Conservation (phyloP, 1,140 invertebrate genomes). For the Mya arenaria region DNA sequence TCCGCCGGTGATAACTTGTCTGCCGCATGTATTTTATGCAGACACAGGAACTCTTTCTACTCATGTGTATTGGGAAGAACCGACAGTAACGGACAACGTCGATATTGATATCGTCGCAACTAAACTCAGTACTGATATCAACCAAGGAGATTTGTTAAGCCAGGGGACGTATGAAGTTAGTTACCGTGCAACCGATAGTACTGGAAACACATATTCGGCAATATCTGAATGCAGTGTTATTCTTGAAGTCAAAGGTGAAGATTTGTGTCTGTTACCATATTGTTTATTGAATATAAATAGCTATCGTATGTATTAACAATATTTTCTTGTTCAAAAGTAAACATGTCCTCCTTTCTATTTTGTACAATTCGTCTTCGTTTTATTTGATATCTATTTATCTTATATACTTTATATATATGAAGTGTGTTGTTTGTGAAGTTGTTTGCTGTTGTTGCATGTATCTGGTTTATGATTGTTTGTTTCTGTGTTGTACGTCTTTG, state of each 20-base stretch:
- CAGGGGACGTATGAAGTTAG: slow-evolving; percentile 1
- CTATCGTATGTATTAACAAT: no score
- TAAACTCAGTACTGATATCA: background rate
- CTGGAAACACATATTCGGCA: background rate
- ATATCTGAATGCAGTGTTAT: background rate
- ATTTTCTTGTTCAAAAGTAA: no score
- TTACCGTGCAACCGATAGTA: slow-evolving; percentile 21
- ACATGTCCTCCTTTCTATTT: no score
- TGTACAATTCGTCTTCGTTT: no score
- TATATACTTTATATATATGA: no score
- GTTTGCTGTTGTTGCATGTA: no score
- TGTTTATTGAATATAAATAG: no score
- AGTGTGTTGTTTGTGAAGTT: no score
- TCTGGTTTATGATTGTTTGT: no score
- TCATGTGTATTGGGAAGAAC: slow-evolving; percentile 5
- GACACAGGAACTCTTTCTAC: slow-evolving; percentile 1
- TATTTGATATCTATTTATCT: no score
- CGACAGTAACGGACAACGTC: slow-evolving; percentile 4
- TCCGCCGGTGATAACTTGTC: background rate
- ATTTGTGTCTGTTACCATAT: no score
- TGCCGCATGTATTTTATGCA: slow-evolving; percentile 27
- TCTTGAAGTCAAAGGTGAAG: background rate
- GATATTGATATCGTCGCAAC: background rate
- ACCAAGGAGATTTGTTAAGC: background rate
- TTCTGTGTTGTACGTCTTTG: no score